Percentiles rank a stretch among this genome's conserved stretches.
phyloP scores from a whole-genome alignment of 2,888 invertebrate species.

The Chesias legatella region DNA sequence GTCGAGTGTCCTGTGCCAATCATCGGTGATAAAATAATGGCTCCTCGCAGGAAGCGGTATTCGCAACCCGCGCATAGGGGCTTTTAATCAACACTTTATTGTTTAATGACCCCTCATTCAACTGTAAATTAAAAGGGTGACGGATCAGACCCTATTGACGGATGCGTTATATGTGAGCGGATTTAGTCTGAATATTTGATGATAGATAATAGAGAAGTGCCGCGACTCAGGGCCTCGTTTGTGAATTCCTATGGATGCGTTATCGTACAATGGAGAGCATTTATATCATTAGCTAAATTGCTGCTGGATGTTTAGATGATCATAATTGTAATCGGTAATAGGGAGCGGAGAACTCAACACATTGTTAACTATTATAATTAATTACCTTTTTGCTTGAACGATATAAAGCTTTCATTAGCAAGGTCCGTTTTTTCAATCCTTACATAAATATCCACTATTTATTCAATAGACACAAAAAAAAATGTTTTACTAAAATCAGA shows the following conservation, averaged over 20 bases:
- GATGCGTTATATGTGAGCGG: constrained; percentile 69
- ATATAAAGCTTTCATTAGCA: no score
- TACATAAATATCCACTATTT: no score
- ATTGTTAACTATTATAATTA: neutral
- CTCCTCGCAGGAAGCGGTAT: constrained; percentile 73
- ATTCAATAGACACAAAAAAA: no score
- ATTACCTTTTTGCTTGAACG: no score
- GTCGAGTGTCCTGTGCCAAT: constrained; percentile 61
- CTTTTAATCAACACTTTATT: constrained; percentile 81
- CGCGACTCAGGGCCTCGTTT: constrained; percentile 25
- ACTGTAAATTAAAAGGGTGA: constrained; percentile 80
- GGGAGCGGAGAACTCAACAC: no score
- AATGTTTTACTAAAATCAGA: no score
- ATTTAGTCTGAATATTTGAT: constrained; percentile 68
- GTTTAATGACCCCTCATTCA: constrained; percentile 79
- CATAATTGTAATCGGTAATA: neutral
- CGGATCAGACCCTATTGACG: constrained; percentile 77
- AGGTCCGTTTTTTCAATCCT: no score
- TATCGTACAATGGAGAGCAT: constrained; percentile 2
- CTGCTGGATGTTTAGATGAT: neutral
- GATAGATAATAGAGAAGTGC: constrained; percentile 49
- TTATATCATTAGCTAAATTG: constrained; percentile 12
- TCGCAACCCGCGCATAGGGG: constrained; percentile 77
- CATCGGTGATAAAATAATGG: constrained; percentile 79
- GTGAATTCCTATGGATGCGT: constrained; percentile 10